A percentile compares a stretch with the other conserved stretches of the same genome.
Conservation (phyloP, 2,113 vertebrate species). For the Strix uralensis region DNA sequence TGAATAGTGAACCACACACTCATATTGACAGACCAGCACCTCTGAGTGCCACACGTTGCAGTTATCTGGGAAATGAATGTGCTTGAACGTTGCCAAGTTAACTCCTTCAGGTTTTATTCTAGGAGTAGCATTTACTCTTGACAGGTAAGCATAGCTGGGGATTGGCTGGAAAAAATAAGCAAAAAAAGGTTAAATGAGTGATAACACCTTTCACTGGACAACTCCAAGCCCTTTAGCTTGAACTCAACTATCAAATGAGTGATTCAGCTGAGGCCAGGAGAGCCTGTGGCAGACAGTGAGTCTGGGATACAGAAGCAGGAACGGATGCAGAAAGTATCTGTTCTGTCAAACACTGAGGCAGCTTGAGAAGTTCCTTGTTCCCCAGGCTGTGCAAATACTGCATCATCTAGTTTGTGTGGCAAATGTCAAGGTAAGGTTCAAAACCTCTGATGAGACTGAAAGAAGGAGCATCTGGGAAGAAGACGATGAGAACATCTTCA, state of each 20-base stretch:
- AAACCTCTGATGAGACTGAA: background rate
- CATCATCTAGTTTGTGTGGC: background rate
- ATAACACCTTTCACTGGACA: background rate
- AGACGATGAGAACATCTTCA: background rate
- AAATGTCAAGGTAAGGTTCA: background rate
- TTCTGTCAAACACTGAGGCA: background rate
- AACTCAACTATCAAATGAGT: background rate
- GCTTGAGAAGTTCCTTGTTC: background rate
- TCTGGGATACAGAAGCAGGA: background rate
- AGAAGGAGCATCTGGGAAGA: background rate
- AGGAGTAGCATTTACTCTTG: background rate
- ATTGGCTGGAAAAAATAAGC: background rate
- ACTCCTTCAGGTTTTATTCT: background rate
- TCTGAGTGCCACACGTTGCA: background rate
- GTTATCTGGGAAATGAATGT: background rate
- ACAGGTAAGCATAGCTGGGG: background rate
- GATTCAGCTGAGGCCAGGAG: background rate
- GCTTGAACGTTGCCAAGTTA: background rate
- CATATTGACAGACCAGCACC: background rate
- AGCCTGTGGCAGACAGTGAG: background rate
- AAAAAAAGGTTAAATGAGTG: background rate
- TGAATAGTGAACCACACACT: accelerated
- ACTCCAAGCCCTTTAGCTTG: background rate
- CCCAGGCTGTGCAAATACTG: background rate
- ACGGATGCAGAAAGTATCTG: accelerated